Conservation (phyloP, 1,140 invertebrate genomes). For the Polypedilum pembai region DNA sequence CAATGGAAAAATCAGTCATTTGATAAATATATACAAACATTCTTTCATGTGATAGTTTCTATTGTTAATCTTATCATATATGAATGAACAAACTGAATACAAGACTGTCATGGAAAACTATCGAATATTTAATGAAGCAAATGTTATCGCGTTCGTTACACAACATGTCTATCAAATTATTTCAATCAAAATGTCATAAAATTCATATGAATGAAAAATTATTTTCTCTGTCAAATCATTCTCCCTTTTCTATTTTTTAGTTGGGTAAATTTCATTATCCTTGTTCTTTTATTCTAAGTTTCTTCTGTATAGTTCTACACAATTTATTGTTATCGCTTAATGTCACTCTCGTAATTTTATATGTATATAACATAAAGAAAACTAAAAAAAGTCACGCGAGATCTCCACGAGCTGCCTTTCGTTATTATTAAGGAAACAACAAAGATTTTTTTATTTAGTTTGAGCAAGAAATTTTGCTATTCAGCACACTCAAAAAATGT, state of each 20-base stretch:
- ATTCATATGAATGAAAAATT: background rate
- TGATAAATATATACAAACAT: too few relatives aligned
- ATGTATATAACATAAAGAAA: background rate
- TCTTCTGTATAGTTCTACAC: background rate
- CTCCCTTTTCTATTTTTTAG: too few relatives aligned
- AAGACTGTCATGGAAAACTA: background rate
- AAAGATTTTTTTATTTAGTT: background rate
- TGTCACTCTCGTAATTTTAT: slow-evolving; percentile 12
- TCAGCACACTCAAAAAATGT: too few relatives aligned
- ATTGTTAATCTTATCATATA: background rate
- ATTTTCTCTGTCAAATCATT: too few relatives aligned
- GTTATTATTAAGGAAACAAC: background rate
- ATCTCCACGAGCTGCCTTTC: background rate
- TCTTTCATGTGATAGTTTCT: too few relatives aligned
- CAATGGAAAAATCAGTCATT: too few relatives aligned
- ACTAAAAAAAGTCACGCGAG: background rate
- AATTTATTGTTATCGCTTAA: background rate
- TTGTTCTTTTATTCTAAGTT: background rate
- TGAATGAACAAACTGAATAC: background rate
- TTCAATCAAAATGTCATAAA: slow-evolving; percentile 8
- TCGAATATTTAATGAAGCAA: slow-evolving; percentile 12
- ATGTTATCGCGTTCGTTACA: background rate
- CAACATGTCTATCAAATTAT: background rate
- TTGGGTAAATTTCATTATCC: background rate
- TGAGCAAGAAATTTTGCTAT: too few relatives aligned